Conservation (phyloP, 1,140 invertebrate species). For the Diorhabda elongata region DNA sequence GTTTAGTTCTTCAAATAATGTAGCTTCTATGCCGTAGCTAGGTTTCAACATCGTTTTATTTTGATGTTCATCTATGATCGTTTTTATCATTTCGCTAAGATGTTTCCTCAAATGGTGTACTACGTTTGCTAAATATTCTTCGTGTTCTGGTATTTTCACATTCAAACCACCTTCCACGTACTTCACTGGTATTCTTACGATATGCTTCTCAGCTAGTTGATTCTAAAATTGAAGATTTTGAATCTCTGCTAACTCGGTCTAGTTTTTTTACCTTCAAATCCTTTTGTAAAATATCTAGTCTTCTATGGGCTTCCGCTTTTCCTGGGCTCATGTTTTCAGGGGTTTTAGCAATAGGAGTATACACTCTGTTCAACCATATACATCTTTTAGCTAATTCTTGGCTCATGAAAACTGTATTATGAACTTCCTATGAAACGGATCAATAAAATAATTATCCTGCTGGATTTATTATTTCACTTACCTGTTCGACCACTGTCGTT, state of each 20-base stretch:
- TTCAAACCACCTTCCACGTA: slow-evolving; percentile 55
- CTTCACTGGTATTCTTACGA: slow-evolving; percentile 56
- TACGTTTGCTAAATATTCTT: slow-evolving; percentile 59
- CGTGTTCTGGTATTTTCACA: slow-evolving; percentile 54
- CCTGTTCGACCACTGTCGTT: slow-evolving; percentile 74
- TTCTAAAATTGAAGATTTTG: slow-evolving; percentile 44
- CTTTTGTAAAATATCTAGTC: slow-evolving; percentile 64
- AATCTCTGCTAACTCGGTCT: no score
- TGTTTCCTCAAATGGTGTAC: slow-evolving; percentile 51
- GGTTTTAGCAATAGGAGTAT: slow-evolving; percentile 48
- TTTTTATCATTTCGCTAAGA: slow-evolving; percentile 53
- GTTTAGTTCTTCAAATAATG: slow-evolving; percentile 64
- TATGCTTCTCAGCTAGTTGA: slow-evolving; percentile 59
- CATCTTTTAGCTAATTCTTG: slow-evolving; percentile 69
- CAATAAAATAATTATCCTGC: not conserved
- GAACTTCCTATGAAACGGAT: slow-evolving; percentile 57
- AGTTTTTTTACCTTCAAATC: slow-evolving; percentile 58
- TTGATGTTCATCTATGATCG: slow-evolving; percentile 56
- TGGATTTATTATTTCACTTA: slow-evolving; percentile 34
- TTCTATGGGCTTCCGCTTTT: slow-evolving; percentile 60
- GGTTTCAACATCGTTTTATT: slow-evolving; percentile 46
- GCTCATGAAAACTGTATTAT: slow-evolving; percentile 72
- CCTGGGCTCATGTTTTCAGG: slow-evolving; percentile 50
- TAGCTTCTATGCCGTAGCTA: slow-evolving; percentile 49
- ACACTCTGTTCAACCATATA: slow-evolving; percentile 65